Base-by-base conservation (phyloP, 1,140 invertebrate genomes). In the Cydia strobilella region DNA sequence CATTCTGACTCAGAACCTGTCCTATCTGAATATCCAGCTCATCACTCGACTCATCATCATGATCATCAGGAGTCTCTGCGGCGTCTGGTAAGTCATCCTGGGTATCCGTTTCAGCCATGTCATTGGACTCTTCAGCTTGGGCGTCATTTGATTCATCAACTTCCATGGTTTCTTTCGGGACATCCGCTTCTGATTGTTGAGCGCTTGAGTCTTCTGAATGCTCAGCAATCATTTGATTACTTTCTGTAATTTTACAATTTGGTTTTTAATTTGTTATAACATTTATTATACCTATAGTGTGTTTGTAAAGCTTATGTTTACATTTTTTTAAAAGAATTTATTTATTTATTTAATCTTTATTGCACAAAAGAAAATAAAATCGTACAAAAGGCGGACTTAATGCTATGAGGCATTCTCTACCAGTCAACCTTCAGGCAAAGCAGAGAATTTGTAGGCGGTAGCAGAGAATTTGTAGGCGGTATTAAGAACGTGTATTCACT, bases 161-260 rank as follows among this genome's bases (percentile, higher is more conserved):
- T 74, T 78, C 69, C 69, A 72, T 48, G 27, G 71, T 59, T 31
- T 72, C 74, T 20, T 79, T 65, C 20, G 25, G 23, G 54, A 48
- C 23, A 45, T 71, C 51, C 1, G 77, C 51, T 71, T 90, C 87
- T 1, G 80, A 82, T 3, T 84, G 74, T 2, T 80, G 82, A 25
- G 83, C 75, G 63, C 82, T 89, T 9, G 90, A 91, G 35, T 92
- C 89, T 79, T 90, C 90, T 0, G 88, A 92, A 63, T 89, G 82
- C 3, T 90, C 88, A 9, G 82, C 84, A 72, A 81, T 83, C 79
- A 90, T 84, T 77, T 86, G 84, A 39, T 88, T 87, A 45, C 81
- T 89, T 74, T 92, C 89, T 90, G 77, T 63, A 80, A 80, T 10
- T 7, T 39, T 18, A 39, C 4, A 51, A 31, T 23, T 23, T 12